A percentile compares a stretch with the other conserved stretches of the same genome.
Evolutionary conservation across 2,888 invertebrate genomes (phyloP).

Genomic region (Choreutis nemorana): DNA sequence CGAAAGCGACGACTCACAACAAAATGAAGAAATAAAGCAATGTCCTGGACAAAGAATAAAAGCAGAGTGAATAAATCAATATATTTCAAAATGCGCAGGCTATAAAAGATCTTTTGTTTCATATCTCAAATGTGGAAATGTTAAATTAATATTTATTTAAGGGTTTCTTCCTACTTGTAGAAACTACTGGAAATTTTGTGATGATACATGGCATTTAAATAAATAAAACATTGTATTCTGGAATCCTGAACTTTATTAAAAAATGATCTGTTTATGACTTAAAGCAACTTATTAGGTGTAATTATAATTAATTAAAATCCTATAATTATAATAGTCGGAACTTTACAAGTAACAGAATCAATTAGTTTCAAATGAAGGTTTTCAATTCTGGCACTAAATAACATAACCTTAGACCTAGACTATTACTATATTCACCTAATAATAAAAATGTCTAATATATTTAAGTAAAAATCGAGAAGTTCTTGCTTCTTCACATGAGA

Average conservation of each 20-base stretch:
- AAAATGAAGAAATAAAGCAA: neutral
- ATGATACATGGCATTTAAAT: neutral
- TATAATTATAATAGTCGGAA: slow-evolving; percentile 20
- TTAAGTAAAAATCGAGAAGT: no score
- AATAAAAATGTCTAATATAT: no score
- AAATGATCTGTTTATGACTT: neutral
- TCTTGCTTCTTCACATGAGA: no score
- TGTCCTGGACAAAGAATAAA: neutral
- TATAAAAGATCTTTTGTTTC: no score
- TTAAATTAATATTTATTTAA: no score
- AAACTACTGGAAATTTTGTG: no score
- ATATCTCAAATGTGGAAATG: no score
- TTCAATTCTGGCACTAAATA: slow-evolving; percentile 3
- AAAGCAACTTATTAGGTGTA: slow-evolving; percentile 6
- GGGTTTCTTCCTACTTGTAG: no score
- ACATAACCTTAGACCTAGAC: no score
- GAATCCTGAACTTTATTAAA: slow-evolving; percentile 8
- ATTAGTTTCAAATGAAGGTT: slow-evolving; percentile 2
- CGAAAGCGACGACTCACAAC: slow-evolving; percentile 7
- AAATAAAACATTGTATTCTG: slow-evolving; percentile 5
- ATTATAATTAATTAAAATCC: slow-evolving; percentile 11
- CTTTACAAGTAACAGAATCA: slow-evolving; percentile 4
- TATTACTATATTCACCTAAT: no score
- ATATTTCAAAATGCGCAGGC: no score
- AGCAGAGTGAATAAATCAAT: neutral